A percentile compares a stretch with the other conserved stretches of the same genome.
phyloP scores from a whole-genome alignment of 2,113 vertebrate genomes.

The Cyprinodon tularosa region DNA sequence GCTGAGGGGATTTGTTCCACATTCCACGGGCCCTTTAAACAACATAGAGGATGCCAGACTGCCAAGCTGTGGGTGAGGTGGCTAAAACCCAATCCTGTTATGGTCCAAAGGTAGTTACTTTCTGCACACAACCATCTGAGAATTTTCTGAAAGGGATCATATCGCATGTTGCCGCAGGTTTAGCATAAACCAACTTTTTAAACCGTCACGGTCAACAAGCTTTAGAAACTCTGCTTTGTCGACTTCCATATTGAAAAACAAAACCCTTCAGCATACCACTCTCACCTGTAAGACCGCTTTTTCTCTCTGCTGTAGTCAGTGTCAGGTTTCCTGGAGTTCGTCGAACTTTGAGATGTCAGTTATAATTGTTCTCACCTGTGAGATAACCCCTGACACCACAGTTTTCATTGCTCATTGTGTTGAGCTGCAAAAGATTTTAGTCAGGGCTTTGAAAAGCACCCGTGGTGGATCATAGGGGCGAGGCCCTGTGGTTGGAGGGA shows the following conservation, averaged over 20 bases:
- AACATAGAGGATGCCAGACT: constrained; percentile 63
- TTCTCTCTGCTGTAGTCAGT: constrained; percentile 23
- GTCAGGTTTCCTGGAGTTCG: constrained; percentile 62
- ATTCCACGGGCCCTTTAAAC: constrained; percentile 80
- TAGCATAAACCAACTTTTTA: constrained; percentile 21
- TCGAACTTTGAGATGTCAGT: constrained; percentile 51
- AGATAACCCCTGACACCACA: constrained; percentile 63
- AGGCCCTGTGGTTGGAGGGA: constrained; percentile 64
- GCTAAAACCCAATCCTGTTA: constrained; percentile 38
- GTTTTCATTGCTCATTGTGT: constrained; percentile 67
- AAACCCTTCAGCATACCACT: constrained; percentile 46
- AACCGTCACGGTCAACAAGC: constrained; percentile 15
- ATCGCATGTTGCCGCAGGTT: constrained; percentile 19
- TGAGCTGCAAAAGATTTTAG: constrained; percentile 67
- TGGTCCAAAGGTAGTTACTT: constrained; percentile 14
- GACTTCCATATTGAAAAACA: constrained; percentile 9
- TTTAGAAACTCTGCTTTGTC: constrained; percentile 25
- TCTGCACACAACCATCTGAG: constrained; percentile 14
- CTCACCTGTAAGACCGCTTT: constrained; percentile 36
- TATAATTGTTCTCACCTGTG: constrained; percentile 73
- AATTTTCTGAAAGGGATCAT: not conserved
- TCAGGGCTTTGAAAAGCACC: constrained; percentile 60
- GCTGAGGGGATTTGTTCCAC: constrained; percentile 83
- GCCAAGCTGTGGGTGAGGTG: constrained; percentile 64
- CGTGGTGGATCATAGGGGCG: constrained; percentile 58